Conservation (phyloP, 2,888 invertebrate species). For the Limnephilus lunatus region DNA sequence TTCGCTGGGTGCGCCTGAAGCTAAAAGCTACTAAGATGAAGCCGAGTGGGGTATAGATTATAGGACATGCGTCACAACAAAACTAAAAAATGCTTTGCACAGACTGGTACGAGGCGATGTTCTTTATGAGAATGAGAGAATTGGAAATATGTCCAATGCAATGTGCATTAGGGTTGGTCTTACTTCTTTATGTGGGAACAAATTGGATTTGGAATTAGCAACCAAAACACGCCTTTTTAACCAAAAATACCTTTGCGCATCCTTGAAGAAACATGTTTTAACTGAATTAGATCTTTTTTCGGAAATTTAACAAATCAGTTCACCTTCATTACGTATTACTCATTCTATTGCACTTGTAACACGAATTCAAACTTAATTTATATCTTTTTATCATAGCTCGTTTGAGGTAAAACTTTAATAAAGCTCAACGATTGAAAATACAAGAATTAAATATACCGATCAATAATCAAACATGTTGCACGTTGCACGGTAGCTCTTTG, state of each 20-base stretch:
- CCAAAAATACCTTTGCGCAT: not conserved
- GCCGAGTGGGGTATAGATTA: not conserved
- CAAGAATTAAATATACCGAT: not conserved
- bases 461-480: not conserved
- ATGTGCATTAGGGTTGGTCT: not conserved
- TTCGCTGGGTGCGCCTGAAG: slow-evolving; percentile 4
- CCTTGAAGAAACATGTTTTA: not conserved
- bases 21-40: not conserved
- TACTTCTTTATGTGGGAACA: too few relatives aligned
- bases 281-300: not conserved
- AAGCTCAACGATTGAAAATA: not conserved
- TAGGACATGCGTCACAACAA: slow-evolving; percentile 24
- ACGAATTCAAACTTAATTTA: too few relatives aligned
- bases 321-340: too few relatives aligned
- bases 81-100: slow-evolving; percentile 7
- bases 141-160: not conserved
- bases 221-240: not conserved
- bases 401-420: not conserved
- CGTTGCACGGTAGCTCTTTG: not conserved
- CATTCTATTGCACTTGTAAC: too few relatives aligned
- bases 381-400: too few relatives aligned
- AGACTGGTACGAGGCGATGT: not conserved
- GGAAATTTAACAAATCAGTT: too few relatives aligned
- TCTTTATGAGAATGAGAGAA: not conserved
- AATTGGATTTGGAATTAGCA: not conserved